Evolutionary conservation across 2,797 vertebrate species (phyloP), one percentile per base, ranked within the genome.

Genomic region (Anabas testudineus): DNA sequence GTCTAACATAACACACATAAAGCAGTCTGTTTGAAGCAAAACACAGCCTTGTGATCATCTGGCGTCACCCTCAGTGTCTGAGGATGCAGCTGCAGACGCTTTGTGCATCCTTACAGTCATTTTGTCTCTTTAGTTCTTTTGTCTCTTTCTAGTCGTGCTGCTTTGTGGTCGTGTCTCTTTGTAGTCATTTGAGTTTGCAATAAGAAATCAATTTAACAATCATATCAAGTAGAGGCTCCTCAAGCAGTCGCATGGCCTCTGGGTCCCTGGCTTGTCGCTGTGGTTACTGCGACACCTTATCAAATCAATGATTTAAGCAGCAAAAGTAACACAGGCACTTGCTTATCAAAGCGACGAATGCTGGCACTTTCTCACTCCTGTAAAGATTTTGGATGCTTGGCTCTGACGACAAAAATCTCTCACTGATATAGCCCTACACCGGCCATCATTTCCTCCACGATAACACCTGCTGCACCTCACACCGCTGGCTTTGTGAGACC

Each of bases 221-320:
- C 53, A 24, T 30, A 55, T 66, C 19, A 42, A 36, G 62, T 6
- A 24, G 26, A 53, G n/a, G 10, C 7, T 51, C 14, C 26, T 22
- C 1, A 2, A 5, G 26, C 39, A 10, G 8, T 56, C 34, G 43
- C 22, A 42, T 39, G 16, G 24, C 26, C 41, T 14, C 39, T 21
- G 10, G 51, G 7, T 16, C 30, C 8, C 19, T 49, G 60, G 28
- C 62, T 30, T 13, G 53, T 28, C 37, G 48, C 45, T 34, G 45
- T 28, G 30, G 24, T 41, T 14, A 13, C 58, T 53, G 66, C 41
- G 51, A 49, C 67, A 76, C 53, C 39, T 79, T 67, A 61, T 79
- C 67, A 39, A 81, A 84, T 74, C 64, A 67, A 52, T 70, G 52
- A 79, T 73, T 82, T 68, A 39, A 74, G 66, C 69, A 48, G 59